A percentile compares a stretch with the other conserved stretches of the same genome.
Conservation (phyloP, 2,797 vertebrate genomes). For the Notoglanidium macrostoma region DNA sequence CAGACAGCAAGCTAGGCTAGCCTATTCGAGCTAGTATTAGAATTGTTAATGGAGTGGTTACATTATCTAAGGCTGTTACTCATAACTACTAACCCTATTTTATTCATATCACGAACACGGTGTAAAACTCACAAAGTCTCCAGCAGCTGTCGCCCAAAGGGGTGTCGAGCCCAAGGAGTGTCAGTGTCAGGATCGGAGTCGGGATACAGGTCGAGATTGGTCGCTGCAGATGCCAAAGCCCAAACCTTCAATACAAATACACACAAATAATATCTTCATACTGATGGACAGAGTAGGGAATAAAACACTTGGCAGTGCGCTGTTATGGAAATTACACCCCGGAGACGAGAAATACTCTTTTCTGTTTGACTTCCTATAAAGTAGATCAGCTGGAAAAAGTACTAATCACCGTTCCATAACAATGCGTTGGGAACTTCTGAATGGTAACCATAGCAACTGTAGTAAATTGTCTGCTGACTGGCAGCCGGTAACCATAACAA, state of each 20-base stretch:
- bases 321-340: not conserved
- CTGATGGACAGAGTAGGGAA: not conserved
- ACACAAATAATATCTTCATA: not conserved
- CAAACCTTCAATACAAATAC: constrained; percentile 79
- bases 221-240: constrained; percentile 92
- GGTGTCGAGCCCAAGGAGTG: constrained; percentile 94
- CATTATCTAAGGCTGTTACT: too few relatives aligned
- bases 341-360: too few relatives aligned
- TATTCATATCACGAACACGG: not conserved
- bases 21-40: not conserved
- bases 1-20: not conserved
- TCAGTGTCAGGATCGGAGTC: constrained; percentile 91
- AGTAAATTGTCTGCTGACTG: too few relatives aligned
- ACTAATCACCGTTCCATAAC: too few relatives aligned
- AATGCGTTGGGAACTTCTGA: too few relatives aligned
- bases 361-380: too few relatives aligned
- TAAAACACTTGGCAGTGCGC: not conserved
- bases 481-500: too few relatives aligned
- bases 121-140: constrained; percentile 86
- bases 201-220: constrained; percentile 87
- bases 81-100: not conserved
- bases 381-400: too few relatives aligned
- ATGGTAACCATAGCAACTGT: too few relatives aligned
- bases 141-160: constrained; percentile 92
- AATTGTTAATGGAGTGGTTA: not conserved